These are phyloP conservation scores for Phrynosoma blainvillii DNA, from an alignment of 2,113 vertebrate species.

Conservation along the genomic window DNA sequence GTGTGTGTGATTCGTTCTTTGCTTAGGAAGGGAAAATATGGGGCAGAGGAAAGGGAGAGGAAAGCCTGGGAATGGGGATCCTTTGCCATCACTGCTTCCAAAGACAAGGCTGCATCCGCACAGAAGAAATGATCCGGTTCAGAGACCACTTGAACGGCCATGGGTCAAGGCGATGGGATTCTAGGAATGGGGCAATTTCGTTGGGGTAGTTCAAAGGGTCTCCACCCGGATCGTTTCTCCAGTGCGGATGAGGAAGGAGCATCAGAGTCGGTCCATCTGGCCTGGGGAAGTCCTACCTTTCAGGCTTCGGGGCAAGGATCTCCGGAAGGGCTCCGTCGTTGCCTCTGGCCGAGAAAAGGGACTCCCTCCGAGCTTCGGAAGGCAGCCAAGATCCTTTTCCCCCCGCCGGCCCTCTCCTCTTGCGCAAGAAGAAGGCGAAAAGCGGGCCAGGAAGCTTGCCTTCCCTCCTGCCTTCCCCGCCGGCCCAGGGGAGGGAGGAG, in stretches of 20 bases:
- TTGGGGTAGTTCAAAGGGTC: neutral
- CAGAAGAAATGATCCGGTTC: no score
- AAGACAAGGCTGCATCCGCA: no score
- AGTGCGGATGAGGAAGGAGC: no score
- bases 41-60: neutral
- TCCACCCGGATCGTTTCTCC: no score
- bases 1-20: no score
- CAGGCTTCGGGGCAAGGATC: constrained; percentile 19
- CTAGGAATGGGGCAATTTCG: no score
- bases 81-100: no score
- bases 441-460: constrained; percentile 51
- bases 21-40: neutral
- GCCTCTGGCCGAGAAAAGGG: constrained; percentile 34
- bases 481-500: neutral
- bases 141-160: no score
- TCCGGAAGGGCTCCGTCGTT: constrained; percentile 43
- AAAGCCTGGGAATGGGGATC: neutral
- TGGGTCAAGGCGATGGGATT: no score
- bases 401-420: constrained; percentile 11
- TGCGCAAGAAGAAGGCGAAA: constrained; percentile 60
- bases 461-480: neutral
- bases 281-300: constrained; percentile 31
- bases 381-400: constrained; percentile 38
- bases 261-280: neutral
- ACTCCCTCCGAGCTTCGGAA: neutral